A percentile compares a stretch with the other conserved stretches of the same genome.
Evolutionary conservation across 2,113 vertebrate species (phyloP).

Genomic region (Kryptolebias marmoratus): DNA sequence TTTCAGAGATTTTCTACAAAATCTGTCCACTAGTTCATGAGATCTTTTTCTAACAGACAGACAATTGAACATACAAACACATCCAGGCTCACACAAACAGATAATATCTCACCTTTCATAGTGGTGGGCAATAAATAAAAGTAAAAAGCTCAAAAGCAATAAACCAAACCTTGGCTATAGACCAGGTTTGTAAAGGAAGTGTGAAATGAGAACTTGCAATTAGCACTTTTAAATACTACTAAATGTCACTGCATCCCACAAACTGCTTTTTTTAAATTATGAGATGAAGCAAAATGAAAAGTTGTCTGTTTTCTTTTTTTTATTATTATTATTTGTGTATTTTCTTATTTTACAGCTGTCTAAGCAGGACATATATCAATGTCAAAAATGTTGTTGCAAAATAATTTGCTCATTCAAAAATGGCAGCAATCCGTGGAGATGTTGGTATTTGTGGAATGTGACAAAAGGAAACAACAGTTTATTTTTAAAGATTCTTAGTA

Average conservation of each 20-base stretch:
- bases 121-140: too few relatives aligned
- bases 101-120: too few relatives aligned
- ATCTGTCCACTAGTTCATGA: too few relatives aligned
- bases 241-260: not conserved
- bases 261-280: not conserved
- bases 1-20: too few relatives aligned
- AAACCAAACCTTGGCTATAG: not conserved
- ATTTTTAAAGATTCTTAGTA: conserved; percentile 7
- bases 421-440: not conserved
- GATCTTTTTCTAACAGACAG: too few relatives aligned
- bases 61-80: too few relatives aligned
- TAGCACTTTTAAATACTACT: not conserved
- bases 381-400: not conserved
- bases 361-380: not conserved
- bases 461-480: conserved; percentile 9
- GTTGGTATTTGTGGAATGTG: not conserved
- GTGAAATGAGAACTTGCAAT: not conserved
- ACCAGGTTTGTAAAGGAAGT: not conserved
- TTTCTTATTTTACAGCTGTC: not conserved
- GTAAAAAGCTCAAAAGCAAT: too few relatives aligned
- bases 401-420: conserved; percentile 3
- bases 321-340: not conserved
- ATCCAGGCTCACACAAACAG: too few relatives aligned
- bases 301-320: not conserved
- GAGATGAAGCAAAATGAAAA: not conserved